Base-by-base conservation (phyloP, 2,113 vertebrate genomes). In the Telmatochromis bifrenatus region DNA sequence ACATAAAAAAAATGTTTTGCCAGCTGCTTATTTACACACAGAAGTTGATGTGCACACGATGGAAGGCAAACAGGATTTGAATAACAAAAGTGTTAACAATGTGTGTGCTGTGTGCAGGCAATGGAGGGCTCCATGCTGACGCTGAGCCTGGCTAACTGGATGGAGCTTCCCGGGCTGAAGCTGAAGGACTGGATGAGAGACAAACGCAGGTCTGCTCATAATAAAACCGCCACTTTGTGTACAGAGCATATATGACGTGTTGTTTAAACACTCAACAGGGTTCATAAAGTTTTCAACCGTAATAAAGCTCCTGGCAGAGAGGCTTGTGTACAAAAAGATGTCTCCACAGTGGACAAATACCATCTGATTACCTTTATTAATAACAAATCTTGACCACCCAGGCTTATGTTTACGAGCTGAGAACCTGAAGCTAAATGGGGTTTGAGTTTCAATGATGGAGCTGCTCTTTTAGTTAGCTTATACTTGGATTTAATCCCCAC, bases 61-160 rank as follows among this genome's bases (percentile, higher is more conserved):
- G 21, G 14, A n/a, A 73, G 4, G 15, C 13, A 35, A 79, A 39
- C 15, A 6, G 12, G 23, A 13, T 84, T 37, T 31, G 8, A 81
- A 17, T 45, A n/a, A 31, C 21, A 31, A 37, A n/a, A 35, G 14
- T 12, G 28, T 23, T 17, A 5, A 55, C 51, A 35, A 15, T 55
- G 28, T 83, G 31, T 82, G 45, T 84, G 55, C 9, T 87, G 13
- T 85, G 80, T 82, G 3, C 93, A 97, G 97, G 95, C 96, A 0
- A 97, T 97, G 97, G 97, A 97, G 88, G 96, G 96, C 45, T 97
- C 97, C 56, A 97, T 97, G 97, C 90, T 97, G 4, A 97, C 97
- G 0, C 95, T 97, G 53, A 97, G 97, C 68, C 91, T 97, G 56
- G 97, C 97, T 4, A 97, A 96, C 93, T 97, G 97, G 97, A 97